Evolutionary conservation across 2,113 vertebrate species (phyloP), one percentile per base, ranked within the genome.

Genomic region (Bubo scandiacus): DNA sequence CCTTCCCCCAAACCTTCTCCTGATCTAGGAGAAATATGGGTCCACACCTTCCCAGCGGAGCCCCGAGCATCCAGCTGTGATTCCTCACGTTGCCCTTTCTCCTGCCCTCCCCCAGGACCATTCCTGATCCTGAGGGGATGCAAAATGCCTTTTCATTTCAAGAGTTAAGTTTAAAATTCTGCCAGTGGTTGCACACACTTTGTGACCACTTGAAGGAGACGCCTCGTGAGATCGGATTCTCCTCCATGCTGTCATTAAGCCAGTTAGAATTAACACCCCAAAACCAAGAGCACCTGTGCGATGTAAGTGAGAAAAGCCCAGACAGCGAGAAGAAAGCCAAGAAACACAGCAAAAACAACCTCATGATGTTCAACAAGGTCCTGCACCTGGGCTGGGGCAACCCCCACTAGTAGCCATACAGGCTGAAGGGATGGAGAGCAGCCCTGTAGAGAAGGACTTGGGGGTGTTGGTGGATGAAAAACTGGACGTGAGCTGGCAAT

Each of bases 21-120:
- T 6, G 36, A 1, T 22, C 38, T 26, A 4, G 38, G 23, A 45
- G 62, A 22, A 58, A 65, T 6, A 36, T 0, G 1, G 38, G 32
- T 25, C 47, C 0, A 3, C 5, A 3, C 4, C 5, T 54, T n/a
- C n/a, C 27, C 0, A 6, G 17, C 2, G 1, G 29, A 49, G 51
- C 10, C 3, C 30, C 0, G 6, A 30, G 26, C 34, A 58, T 21
- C 26, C 49, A 22, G 47, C 9, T 2, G 0, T 5, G 12, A 34
- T 59, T 66, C 58, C 58, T 51, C 7, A 52, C 27, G 1, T 55
- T 8, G 17, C 3, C 49, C 19, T 5, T 45, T 45, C 11, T 15
- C 29, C 51, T 18, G 36, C 14, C 21, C 34, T 36, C n/a, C 34
- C 25, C 34, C 14, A 42, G 54, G n/a, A 61, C n/a, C 9, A 10